Percentiles rank a stretch among this genome's conserved stretches.
Evolutionary conservation across 2,113 vertebrate species (phyloP).

Genomic region (Albula goreensis): DNA sequence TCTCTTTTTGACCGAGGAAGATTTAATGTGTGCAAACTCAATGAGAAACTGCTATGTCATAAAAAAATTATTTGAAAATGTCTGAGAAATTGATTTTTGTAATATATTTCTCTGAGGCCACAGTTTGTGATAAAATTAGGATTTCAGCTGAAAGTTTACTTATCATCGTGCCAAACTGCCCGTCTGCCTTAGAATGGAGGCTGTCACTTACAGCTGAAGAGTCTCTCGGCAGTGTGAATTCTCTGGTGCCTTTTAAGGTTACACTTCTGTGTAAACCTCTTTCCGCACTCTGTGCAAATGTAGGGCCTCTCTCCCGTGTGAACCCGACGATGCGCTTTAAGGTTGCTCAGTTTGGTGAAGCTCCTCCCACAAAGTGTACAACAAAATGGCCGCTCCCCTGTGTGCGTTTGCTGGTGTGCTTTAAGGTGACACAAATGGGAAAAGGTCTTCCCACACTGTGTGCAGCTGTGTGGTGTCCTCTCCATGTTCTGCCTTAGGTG

Average conservation of each 20-base stretch:
- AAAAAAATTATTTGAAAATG: not conserved
- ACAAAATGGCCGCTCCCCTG: slow-evolving; percentile 71
- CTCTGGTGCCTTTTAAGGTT: slow-evolving; percentile 75
- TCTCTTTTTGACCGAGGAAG: not conserved
- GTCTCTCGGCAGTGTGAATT: slow-evolving; percentile 60
- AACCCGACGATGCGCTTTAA: slow-evolving; percentile 71
- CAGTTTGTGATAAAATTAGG: not conserved
- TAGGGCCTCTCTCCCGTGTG: slow-evolving; percentile 74
- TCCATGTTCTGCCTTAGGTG: slow-evolving; percentile 37
- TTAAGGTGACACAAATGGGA: slow-evolving; percentile 71
- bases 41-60: not conserved
- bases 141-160: not conserved
- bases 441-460: slow-evolving; percentile 70
- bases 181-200: not conserved
- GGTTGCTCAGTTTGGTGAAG: slow-evolving; percentile 74
- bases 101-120: not conserved
- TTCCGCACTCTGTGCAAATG: slow-evolving; percentile 74
- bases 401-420: slow-evolving; percentile 67
- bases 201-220: slow-evolving; percentile 19
- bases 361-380: slow-evolving; percentile 74
- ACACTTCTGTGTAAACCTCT: slow-evolving; percentile 74
- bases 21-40: not conserved
- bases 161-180: not conserved
- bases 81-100: not conserved
- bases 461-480: slow-evolving; percentile 58